Conservation (phyloP, 2,888 invertebrate species). For the Hymenopus coronatus region DNA sequence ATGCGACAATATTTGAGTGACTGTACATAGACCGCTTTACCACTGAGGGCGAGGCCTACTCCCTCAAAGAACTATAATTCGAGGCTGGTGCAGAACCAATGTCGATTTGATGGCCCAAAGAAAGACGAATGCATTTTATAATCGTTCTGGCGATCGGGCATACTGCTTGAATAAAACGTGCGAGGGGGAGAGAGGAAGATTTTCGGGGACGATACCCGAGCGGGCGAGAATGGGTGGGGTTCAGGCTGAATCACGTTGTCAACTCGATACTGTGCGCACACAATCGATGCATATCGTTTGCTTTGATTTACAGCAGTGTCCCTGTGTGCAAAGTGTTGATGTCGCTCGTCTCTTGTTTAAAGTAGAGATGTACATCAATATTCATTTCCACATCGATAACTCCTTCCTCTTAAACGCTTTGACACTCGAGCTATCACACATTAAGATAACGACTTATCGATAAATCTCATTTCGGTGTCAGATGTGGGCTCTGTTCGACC, state of each 20-base stretch:
- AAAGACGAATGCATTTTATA: slow-evolving; percentile 21
- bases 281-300: slow-evolving; percentile 1
- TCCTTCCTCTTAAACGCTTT: background rate
- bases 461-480: background rate
- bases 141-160: slow-evolving; percentile 10
- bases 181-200: background rate
- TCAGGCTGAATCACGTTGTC: slow-evolving; percentile 15
- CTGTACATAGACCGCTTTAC: background rate
- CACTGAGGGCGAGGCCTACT: background rate
- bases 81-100: slow-evolving; percentile 3
- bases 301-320: slow-evolving; percentile 3
- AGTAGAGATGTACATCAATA: background rate
- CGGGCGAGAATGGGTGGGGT: background rate
- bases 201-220: background rate
- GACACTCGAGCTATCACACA: background rate
- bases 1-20: too few species aligned
- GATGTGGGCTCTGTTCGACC: too few species aligned
- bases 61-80: background rate
- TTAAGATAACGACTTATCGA: background rate
- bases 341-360: background rate
- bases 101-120: slow-evolving; percentile 17
- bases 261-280: background rate
- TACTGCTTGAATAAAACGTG: background rate
- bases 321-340: too few species aligned
- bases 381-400: background rate